phyloP scores from a whole-genome alignment of 2,113 vertebrate species.

The Paratilapia polleni region DNA sequence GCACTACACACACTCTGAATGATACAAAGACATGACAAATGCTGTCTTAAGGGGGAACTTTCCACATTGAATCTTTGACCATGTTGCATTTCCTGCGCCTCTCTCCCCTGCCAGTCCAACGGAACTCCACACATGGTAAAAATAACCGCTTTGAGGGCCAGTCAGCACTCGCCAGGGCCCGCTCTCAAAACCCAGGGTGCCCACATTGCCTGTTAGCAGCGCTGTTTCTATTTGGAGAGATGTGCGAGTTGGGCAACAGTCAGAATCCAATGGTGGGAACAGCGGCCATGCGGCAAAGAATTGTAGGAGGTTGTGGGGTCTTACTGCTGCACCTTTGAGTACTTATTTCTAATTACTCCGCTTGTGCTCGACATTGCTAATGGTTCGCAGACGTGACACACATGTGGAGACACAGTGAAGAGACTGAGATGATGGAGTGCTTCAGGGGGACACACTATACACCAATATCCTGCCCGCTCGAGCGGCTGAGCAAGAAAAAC shows the following conservation, averaged over 20 bases:
- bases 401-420: constrained; percentile 45
- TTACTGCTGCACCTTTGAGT: constrained; percentile 77
- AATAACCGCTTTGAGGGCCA: constrained; percentile 70
- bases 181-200: constrained; percentile 76
- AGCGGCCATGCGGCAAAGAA: constrained; percentile 50
- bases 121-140: constrained; percentile 70
- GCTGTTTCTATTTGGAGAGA: constrained; percentile 75
- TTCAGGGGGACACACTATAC: constrained; percentile 39
- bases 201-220: constrained; percentile 76
- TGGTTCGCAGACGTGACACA: constrained; percentile 73
- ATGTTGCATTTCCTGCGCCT: constrained; percentile 65
- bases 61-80: constrained; percentile 64
- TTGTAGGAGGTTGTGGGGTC: constrained; percentile 64
- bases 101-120: constrained; percentile 43
- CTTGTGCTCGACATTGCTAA: constrained; percentile 70
- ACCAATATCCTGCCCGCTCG: constrained; percentile 50
- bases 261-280: constrained; percentile 66
- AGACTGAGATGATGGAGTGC: constrained; percentile 61
- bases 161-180: constrained; percentile 71
- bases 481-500: constrained; percentile 54
- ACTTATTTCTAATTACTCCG: constrained; percentile 80
- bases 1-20: neutral
- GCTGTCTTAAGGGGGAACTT: constrained; percentile 74
- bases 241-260: constrained; percentile 63
- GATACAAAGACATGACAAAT: constrained; percentile 52